phyloP scores from a whole-genome alignment of 2,797 vertebrate genomes.

The Acestrorhynchus altus region DNA sequence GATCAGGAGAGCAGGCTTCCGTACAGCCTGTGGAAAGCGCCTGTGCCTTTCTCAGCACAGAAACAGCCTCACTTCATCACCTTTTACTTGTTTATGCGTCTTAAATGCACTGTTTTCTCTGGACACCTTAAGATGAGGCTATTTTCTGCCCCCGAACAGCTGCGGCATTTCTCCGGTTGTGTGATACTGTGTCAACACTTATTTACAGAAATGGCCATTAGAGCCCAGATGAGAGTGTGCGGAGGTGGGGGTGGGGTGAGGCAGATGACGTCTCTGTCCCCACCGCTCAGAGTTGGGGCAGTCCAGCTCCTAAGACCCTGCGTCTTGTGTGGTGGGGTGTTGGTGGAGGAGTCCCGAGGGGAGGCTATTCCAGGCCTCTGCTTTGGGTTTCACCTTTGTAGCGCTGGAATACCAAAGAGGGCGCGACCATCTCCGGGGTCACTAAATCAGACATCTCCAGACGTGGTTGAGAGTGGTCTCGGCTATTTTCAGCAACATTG shows the following conservation, averaged over 20 bases:
- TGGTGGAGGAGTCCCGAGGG: conserved; percentile 22
- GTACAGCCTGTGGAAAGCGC: neutral
- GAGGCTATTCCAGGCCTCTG: conserved; percentile 69
- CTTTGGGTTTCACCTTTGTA: conserved; percentile 74
- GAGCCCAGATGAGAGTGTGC: conserved; percentile 9
- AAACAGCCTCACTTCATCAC: neutral
- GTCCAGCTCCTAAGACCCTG: neutral
- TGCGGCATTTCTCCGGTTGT: conserved; percentile 69
- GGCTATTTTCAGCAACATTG: conserved; percentile 19
- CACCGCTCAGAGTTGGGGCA: neutral
- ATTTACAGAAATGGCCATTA: conserved; percentile 70
- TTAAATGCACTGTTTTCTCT: conserved; percentile 65
- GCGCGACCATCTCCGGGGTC: conserved; percentile 52
- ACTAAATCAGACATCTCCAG: conserved; percentile 66
- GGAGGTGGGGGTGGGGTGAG: neutral
- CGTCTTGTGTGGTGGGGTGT: neutral
- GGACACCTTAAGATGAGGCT: conserved; percentile 70
- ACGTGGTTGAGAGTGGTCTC: conserved; percentile 1
- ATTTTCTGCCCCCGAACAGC: conserved; percentile 76
- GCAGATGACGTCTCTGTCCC: conserved; percentile 34
- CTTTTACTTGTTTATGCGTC: conserved; percentile 24
- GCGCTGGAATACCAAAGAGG: conserved; percentile 67
- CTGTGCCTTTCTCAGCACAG: too few relatives aligned
- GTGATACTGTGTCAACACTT: conserved; percentile 70
- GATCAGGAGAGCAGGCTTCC: neutral